Conservation (phyloP, 2,888 invertebrate genomes). For the Dasypolia templi region DNA sequence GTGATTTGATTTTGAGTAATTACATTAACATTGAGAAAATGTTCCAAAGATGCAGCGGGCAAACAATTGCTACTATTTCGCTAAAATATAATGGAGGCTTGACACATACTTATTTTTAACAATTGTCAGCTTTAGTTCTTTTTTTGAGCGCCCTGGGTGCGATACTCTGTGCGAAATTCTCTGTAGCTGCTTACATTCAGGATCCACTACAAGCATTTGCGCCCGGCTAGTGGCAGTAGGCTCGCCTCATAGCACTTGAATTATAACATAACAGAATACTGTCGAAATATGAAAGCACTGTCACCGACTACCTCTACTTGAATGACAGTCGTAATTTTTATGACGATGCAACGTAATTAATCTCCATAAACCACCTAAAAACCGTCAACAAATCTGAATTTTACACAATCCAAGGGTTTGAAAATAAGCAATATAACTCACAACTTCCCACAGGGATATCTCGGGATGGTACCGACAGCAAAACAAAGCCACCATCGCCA, state of each 20-base stretch:
- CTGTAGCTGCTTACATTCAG: not conserved
- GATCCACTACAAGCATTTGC: not conserved
- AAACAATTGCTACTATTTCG: not conserved
- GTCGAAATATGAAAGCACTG: not conserved
- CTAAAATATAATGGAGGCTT: too few relatives aligned
- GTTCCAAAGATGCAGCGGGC: not conserved
- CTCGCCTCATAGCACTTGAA: not conserved
- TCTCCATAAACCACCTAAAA: not conserved
- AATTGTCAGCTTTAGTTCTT: not conserved
- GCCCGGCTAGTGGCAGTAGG: not conserved
- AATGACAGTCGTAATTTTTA: not conserved
- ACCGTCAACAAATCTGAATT: not conserved
- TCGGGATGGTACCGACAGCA: slow-evolving; percentile 69
- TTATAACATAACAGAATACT: not conserved
- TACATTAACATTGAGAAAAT: not conserved
- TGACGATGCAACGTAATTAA: not conserved
- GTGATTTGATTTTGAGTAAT: slow-evolving; percentile 33
- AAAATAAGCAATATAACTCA: slow-evolving; percentile 50
- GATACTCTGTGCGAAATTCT: not conserved
- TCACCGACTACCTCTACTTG: too few relatives aligned
- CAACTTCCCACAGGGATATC: slow-evolving; percentile 68
- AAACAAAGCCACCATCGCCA: slow-evolving; percentile 75
- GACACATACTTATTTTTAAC: too few relatives aligned
- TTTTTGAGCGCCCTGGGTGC: not conserved
- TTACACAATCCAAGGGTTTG: slow-evolving; percentile 1